phyloP scores from a whole-genome alignment of 2,888 invertebrate species.

The Hemistola chrysoprasaria region DNA sequence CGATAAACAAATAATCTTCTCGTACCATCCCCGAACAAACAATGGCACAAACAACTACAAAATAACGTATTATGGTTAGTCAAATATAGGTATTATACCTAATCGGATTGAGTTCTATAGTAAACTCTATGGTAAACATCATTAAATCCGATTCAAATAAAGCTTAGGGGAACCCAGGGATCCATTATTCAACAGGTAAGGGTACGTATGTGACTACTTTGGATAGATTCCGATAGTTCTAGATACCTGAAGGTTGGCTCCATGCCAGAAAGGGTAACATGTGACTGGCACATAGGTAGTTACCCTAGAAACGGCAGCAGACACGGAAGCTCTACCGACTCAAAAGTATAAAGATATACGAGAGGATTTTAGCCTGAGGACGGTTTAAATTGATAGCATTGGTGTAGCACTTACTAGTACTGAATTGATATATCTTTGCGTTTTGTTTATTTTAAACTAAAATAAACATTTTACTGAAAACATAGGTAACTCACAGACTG shows the following conservation, averaged over 20 bases:
- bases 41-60: constrained; percentile 19
- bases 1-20: background rate
- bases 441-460: too few species aligned
- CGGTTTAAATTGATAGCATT: constrained; percentile 23
- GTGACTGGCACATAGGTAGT: constrained; percentile 23
- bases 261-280: constrained; percentile 38
- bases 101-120: too few species aligned
- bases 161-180: constrained; percentile 32
- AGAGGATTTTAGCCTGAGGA: constrained; percentile 20
- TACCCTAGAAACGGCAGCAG: constrained; percentile 19
- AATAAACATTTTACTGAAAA: too few species aligned
- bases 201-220: constrained; percentile 40
- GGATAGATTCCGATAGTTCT: constrained; percentile 45
- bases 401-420: constrained; percentile 14
- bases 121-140: constrained; percentile 48
- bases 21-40: constrained; percentile 10
- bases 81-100: too few species aligned
- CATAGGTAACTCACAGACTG: too few species aligned
- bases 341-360: constrained; percentile 24
- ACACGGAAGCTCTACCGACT: constrained; percentile 4
- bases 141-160: constrained; percentile 50
- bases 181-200: constrained; percentile 67
- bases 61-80: constrained; percentile 9
- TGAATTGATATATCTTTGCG: too few species aligned
- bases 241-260: constrained; percentile 35